Conservation (phyloP, 2,888 invertebrate species). For the Tricholauxania praeusta region DNA sequence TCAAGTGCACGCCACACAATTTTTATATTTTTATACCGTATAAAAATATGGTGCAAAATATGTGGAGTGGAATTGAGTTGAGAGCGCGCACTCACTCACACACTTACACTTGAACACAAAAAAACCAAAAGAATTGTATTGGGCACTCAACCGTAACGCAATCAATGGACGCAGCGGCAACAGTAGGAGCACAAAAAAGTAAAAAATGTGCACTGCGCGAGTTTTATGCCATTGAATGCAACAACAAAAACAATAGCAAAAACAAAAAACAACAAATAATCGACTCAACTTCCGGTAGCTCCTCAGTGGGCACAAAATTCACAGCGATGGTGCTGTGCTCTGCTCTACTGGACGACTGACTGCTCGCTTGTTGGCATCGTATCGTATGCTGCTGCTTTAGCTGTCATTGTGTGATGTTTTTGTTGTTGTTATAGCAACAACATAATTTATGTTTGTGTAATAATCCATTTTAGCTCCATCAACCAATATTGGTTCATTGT, state of each 20-base stretch:
- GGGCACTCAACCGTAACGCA: constrained; percentile 23
- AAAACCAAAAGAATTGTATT: not conserved
- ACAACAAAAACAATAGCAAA: constrained; percentile 54
- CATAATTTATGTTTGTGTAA: constrained; percentile 65
- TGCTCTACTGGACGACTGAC: not conserved
- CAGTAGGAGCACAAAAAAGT: not conserved
- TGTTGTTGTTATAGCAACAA: constrained; percentile 16
- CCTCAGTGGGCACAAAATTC: not conserved
- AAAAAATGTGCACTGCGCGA: too few species aligned
- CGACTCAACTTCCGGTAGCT: constrained; percentile 61
- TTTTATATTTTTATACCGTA: constrained; percentile 28
- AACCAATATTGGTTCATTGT: constrained; percentile 67
- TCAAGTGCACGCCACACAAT: constrained; percentile 42
- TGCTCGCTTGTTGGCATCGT: constrained; percentile 29
- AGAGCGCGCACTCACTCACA: not conserved
- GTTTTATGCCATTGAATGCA: too few species aligned
- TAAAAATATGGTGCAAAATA: constrained; percentile 19
- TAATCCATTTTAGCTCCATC: constrained; percentile 68
- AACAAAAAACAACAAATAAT: constrained; percentile 59
- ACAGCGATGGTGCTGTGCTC: not conserved
- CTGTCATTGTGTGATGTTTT: constrained; percentile 1
- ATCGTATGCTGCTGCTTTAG: not conserved
- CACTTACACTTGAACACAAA: not conserved
- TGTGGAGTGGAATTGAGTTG: constrained; percentile 6
- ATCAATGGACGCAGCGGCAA: not conserved